Evolutionary conservation across 2,888 invertebrate species (phyloP), one percentile per base, ranked within the genome.

Genomic region (Pristionchus entomophagus): DNA sequence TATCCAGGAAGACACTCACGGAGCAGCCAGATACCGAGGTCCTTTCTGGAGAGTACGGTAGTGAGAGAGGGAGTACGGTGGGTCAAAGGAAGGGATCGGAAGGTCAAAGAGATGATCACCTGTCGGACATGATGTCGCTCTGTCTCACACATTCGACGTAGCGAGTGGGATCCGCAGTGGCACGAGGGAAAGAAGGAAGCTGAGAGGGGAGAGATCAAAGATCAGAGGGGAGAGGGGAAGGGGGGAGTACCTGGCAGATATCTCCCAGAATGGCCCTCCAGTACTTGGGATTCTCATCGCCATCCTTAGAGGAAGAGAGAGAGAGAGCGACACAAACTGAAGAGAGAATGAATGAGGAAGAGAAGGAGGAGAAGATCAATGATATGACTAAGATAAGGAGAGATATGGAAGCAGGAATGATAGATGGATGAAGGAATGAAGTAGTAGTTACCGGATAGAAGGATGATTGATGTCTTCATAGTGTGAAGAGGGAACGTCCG

Each of bases 181-280:
- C 92, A 83, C 92, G 88, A 17, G 92, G 93, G 88, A 93, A 91
- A 38, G 89, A 89, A 49, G 93, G 92, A 83, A 93, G 87, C 86
- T 92, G 62, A 84, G 59, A 29, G 12, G 2, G 51, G 17, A 49
- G 17, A 56, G 82, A 82, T 59, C 19, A 82, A 41, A 82, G 51
- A 65, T 22, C 22, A 45, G 10, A n/a, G 41, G 26, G 56, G 5
- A 56, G 56, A 19, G 10, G 5, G 45, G 17, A 6, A 41, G 77
- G n/a, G 17, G 5, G 32, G 32, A 5, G 35, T 45, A 84, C 83
- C 83, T 85, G 92, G 86, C 93, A 93, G 86, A 93, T 91, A 86
- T 93, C 93, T 69, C 92, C 92, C 41, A 93, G 89, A 65, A 91
- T 91, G 53, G 92, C 93, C 82, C 91, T 86, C 93, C 93, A 93